phyloP scores from a whole-genome alignment of 2,888 invertebrate species.

The Subacronicta megacephala region DNA sequence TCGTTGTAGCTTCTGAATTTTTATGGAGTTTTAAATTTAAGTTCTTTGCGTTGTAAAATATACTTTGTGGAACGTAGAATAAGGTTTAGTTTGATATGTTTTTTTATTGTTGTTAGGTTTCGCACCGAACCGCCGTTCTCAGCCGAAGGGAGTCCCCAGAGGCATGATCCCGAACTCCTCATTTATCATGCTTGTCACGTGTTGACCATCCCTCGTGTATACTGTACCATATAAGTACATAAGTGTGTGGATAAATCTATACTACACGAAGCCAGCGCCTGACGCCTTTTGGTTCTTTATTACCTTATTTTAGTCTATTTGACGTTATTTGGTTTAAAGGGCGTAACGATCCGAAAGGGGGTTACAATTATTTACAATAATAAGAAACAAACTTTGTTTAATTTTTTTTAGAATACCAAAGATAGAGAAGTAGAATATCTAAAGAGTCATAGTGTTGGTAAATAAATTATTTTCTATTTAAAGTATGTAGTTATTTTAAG shows the following conservation, averaged over 20 bases:
- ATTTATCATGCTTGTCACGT: conserved; percentile 89
- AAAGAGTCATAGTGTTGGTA: too few species aligned
- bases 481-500: too few species aligned
- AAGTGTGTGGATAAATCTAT: conserved; percentile 66
- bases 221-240: conserved; percentile 76
- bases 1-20: conserved; percentile 78
- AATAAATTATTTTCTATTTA: too few species aligned
- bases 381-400: too few species aligned
- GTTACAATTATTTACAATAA: too few species aligned
- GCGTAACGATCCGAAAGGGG: too few species aligned
- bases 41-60: conserved; percentile 43
- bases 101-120: conserved; percentile 70
- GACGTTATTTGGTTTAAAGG: too few species aligned
- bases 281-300: conserved; percentile 40
- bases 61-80: conserved; percentile 51
- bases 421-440: too few species aligned
- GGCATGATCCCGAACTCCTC: conserved; percentile 86
- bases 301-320: conserved; percentile 28
- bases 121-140: conserved; percentile 69
- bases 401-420: too few species aligned
- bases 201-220: conserved; percentile 87
- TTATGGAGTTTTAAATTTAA: conserved; percentile 70
- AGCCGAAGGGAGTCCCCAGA: conserved; percentile 83
- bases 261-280: conserved; percentile 53
- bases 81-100: conserved; percentile 63